A percentile compares a stretch with the other conserved stretches of the same genome.
Evolutionary conservation across 2,113 vertebrate genomes (phyloP).

Genomic region (Chaetodon auriga): DNA sequence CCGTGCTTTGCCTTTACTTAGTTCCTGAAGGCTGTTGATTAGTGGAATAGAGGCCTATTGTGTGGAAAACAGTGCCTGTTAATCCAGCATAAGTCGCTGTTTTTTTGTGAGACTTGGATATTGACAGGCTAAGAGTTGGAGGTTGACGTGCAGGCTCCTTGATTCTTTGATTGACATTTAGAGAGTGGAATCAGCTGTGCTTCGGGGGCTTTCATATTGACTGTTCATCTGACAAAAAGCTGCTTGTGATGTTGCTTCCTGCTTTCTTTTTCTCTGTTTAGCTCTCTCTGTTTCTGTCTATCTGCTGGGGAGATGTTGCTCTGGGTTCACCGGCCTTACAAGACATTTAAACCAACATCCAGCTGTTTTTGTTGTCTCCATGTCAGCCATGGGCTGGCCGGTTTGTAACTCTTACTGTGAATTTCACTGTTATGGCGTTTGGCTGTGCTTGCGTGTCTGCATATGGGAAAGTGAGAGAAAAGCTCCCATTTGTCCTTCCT

Average conservation of each 20-base stretch:
- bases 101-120: conserved; percentile 38
- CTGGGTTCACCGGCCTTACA: conserved; percentile 38
- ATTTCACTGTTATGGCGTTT: conserved; percentile 15
- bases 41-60: conserved; percentile 67
- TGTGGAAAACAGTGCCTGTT: conserved; percentile 61
- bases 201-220: conserved; percentile 66
- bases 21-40: conserved; percentile 62
- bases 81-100: conserved; percentile 67
- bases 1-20: conserved; percentile 45
- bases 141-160: conserved; percentile 56
- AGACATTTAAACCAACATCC: conserved; percentile 47
- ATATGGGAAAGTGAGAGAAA: background rate
- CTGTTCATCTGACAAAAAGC: conserved; percentile 67
- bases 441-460: background rate
- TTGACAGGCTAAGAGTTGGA: conserved; percentile 59
- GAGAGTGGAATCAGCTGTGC: conserved; percentile 61
- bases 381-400: conserved; percentile 34
- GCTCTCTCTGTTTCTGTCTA: conserved; percentile 36
- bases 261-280: background rate
- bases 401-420: conserved; percentile 40
- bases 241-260: conserved; percentile 51
- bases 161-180: conserved; percentile 68
- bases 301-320: conserved; percentile 47
- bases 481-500: conserved; percentile 8
- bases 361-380: conserved; percentile 49